These are phyloP conservation scores for Gymnocheta viridis DNA, from an alignment of 2,888 invertebrate genomes.

Conservation along the genomic window DNA sequence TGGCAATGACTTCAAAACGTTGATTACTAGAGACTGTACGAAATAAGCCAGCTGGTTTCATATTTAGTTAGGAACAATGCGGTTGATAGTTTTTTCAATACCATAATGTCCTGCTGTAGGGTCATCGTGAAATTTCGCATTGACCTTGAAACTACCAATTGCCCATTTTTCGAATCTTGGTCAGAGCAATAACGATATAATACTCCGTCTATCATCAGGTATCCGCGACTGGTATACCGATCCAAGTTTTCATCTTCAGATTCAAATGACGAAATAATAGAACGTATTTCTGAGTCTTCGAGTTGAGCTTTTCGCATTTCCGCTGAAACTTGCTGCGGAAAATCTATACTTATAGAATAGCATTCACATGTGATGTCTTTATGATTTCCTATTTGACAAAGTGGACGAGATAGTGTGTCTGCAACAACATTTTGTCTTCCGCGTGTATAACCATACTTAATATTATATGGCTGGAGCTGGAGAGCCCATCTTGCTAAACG, in stretches of 20 bases:
- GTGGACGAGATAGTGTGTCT: background rate
- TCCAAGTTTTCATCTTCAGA: conserved; percentile 48
- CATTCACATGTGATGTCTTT: background rate
- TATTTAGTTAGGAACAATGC: conserved; percentile 36
- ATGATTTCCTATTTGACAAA: background rate
- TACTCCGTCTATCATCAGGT: too few relatives aligned
- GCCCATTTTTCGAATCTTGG: conserved; percentile 39
- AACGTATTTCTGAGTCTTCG: conserved; percentile 70
- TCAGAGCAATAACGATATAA: conserved; percentile 46
- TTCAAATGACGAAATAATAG: conserved; percentile 59
- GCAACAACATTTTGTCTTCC: background rate
- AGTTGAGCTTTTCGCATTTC: conserved; percentile 56
- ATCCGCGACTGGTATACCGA: too few relatives aligned
- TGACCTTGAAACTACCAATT: conserved; percentile 42
- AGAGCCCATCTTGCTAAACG: conserved; percentile 75
- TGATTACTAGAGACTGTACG: conserved; percentile 54
- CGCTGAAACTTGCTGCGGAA: background rate
- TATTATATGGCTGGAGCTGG: background rate
- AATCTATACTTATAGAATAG: background rate
- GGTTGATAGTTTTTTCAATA: conserved; percentile 21
- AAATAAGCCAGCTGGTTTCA: conserved; percentile 48
- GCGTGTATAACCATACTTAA: background rate
- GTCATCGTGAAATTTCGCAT: conserved; percentile 47
- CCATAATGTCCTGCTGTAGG: conserved; percentile 53
- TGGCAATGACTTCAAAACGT: conserved; percentile 59